Conservation (phyloP, 2,888 invertebrate species). For the Ditula angustiorana region DNA sequence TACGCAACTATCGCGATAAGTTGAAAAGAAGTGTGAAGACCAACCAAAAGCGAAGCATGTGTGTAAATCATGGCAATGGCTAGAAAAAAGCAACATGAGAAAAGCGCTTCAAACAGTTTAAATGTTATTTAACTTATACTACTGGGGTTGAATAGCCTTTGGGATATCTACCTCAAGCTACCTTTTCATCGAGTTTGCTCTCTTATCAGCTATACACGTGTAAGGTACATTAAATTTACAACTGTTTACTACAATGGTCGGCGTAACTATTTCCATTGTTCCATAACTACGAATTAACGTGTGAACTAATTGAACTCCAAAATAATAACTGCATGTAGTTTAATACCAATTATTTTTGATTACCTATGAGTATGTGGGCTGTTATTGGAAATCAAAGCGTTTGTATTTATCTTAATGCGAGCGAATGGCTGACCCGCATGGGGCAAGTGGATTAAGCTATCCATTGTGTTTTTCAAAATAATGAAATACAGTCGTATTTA, state of each 20-base stretch:
- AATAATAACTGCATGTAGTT: neutral
- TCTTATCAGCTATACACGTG: slow-evolving; percentile 27
- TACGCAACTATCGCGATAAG: slow-evolving; percentile 30
- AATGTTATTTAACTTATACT: too few relatives aligned
- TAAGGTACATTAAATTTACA: slow-evolving; percentile 22
- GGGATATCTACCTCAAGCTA: neutral
- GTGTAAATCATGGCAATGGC: slow-evolving; percentile 11
- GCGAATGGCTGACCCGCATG: slow-evolving; percentile 45
- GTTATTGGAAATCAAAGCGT: slow-evolving; percentile 50
- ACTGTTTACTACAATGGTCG: slow-evolving; percentile 32
- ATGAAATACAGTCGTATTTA: neutral
- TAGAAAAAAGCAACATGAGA: neutral
- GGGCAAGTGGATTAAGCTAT: slow-evolving; percentile 21
- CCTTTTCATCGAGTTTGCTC: neutral
- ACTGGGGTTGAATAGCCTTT: neutral
- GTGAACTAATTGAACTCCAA: neutral
- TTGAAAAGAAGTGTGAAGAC: slow-evolving; percentile 17
- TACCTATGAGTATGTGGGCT: slow-evolving; percentile 42
- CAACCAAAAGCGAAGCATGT: neutral
- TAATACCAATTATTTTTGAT: neutral
- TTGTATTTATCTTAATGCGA: slow-evolving; percentile 41
- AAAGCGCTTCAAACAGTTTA: too few relatives aligned
- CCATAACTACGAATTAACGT: neutral
- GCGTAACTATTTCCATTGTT: neutral
- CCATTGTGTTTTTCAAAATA: slow-evolving; percentile 18